Conservation (phyloP, 2,888 invertebrate species). For the Ichneumoninae sp. region DNA sequence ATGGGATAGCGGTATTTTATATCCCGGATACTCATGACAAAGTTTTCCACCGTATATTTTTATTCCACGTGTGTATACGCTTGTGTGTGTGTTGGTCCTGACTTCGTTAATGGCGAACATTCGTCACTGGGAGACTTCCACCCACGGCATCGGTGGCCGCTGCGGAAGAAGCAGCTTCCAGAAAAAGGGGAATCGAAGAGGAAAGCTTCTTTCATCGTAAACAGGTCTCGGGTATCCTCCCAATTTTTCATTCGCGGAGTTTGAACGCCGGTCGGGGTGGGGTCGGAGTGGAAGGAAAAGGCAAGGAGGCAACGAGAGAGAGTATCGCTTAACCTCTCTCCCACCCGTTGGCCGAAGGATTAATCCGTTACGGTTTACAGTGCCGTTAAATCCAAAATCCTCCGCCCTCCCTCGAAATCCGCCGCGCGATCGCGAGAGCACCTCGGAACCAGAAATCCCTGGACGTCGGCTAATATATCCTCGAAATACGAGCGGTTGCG, state of each 20-base stretch:
- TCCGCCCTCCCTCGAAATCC: slow-evolving; percentile 17
- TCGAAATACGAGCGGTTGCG: slow-evolving; percentile 65
- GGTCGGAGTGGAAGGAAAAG: slow-evolving; percentile 42
- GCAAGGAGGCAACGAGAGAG: slow-evolving; percentile 38
- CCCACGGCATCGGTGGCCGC: slow-evolving; percentile 3
- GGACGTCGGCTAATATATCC: slow-evolving; percentile 70
- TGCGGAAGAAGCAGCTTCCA: neutral
- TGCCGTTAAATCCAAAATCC: slow-evolving; percentile 73
- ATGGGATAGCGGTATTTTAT: slow-evolving; percentile 47
- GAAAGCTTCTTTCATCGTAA: slow-evolving; percentile 64
- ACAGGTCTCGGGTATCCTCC: slow-evolving; percentile 58
- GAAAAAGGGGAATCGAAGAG: slow-evolving; percentile 55
- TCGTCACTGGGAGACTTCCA: slow-evolving; percentile 48
- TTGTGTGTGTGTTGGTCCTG: neutral
- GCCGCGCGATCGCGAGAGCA: slow-evolving; percentile 19
- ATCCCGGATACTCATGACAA: slow-evolving; percentile 33
- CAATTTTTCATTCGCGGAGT: slow-evolving; percentile 57
- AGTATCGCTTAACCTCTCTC: slow-evolving; percentile 64
- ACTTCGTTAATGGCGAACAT: slow-evolving; percentile 53
- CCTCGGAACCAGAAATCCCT: slow-evolving; percentile 63
- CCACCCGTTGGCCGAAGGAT: slow-evolving; percentile 69
- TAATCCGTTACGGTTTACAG: slow-evolving; percentile 75
- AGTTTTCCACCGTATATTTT: slow-evolving; percentile 25
- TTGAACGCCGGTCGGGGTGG: slow-evolving; percentile 31
- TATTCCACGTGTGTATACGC: neutral